Conservation (phyloP, 2,888 invertebrate genomes). For the Trachelus iudaicus region DNA sequence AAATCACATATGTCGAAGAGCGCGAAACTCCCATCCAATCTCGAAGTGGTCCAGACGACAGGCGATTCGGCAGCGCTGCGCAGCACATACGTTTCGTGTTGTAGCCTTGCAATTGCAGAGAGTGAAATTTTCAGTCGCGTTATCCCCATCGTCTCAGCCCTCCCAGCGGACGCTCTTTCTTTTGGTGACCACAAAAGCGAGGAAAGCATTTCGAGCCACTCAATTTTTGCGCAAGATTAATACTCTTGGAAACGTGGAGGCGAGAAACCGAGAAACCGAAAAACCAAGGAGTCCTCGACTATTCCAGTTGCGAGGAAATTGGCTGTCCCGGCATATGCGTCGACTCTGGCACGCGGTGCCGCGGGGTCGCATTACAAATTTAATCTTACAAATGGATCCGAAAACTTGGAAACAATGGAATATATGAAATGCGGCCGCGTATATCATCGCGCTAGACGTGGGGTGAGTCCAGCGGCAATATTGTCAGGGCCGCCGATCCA, state of each 20-base stretch:
- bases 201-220: too few species aligned
- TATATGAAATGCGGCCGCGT: slow-evolving; percentile 65
- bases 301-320: slow-evolving; percentile 47
- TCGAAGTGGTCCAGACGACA: slow-evolving; percentile 34
- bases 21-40: slow-evolving; percentile 44
- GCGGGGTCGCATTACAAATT: slow-evolving; percentile 70
- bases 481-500: slow-evolving; percentile 65
- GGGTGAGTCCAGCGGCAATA: slow-evolving; percentile 60
- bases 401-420: slow-evolving; percentile 67
- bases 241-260: too few species aligned
- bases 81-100: too few species aligned
- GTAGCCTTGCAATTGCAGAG: too few species aligned
- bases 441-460: slow-evolving; percentile 52
- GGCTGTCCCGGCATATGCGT: slow-evolving; percentile 61
- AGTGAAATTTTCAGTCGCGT: too few species aligned
- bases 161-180: too few species aligned
- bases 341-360: slow-evolving; percentile 45
- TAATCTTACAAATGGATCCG: slow-evolving; percentile 80
- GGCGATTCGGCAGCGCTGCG: too few species aligned
- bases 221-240: too few species aligned
- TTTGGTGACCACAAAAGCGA: too few species aligned
- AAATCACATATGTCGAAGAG: slow-evolving; percentile 51
- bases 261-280: too few species aligned
- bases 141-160: too few species aligned
- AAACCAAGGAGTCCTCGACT: not conserved